phyloP scores from a whole-genome alignment of 2,797 vertebrate genomes.

The Galago senegalensis region DNA sequence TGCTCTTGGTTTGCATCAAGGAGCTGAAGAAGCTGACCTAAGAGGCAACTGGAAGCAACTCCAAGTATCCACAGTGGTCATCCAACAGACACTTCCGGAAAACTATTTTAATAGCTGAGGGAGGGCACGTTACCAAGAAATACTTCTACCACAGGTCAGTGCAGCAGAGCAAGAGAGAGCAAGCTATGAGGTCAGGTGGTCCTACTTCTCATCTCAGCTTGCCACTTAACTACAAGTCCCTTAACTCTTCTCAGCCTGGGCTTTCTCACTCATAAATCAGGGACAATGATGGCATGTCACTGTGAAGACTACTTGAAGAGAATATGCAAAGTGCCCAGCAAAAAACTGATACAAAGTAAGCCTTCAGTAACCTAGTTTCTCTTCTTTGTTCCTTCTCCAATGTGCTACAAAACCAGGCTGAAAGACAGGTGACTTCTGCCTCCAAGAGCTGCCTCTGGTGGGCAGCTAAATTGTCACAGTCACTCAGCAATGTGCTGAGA shows the following conservation, averaged over 20 bases:
- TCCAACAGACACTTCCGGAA: conserved; percentile 2
- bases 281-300: rapidly evolving
- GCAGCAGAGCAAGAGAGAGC: not conserved
- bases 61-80: conserved; percentile 6
- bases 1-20: not conserved
- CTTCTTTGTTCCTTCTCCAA: not conserved
- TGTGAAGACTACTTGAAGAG: not conserved
- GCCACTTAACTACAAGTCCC: not conserved
- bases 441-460: not conserved
- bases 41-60: conserved; percentile 24
- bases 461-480: not conserved
- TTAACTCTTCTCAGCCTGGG: not conserved
- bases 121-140: conserved; percentile 37
- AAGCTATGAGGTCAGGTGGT: not conserved
- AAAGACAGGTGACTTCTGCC: not conserved
- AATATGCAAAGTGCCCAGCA: not conserved
- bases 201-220: not conserved
- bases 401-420: not conserved
- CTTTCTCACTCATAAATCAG: not conserved
- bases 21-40: conserved; percentile 10
- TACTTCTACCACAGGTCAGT: not conserved
- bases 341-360: not conserved
- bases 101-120: conserved; percentile 13
- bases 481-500: not conserved
- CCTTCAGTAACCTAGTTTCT: not conserved